Percentiles rank a stretch among this genome's conserved stretches.
phyloP scores from a whole-genome alignment of 35 echinoderm and acorn worm species.

The Hemicentrotus pulcherrimus region DNA sequence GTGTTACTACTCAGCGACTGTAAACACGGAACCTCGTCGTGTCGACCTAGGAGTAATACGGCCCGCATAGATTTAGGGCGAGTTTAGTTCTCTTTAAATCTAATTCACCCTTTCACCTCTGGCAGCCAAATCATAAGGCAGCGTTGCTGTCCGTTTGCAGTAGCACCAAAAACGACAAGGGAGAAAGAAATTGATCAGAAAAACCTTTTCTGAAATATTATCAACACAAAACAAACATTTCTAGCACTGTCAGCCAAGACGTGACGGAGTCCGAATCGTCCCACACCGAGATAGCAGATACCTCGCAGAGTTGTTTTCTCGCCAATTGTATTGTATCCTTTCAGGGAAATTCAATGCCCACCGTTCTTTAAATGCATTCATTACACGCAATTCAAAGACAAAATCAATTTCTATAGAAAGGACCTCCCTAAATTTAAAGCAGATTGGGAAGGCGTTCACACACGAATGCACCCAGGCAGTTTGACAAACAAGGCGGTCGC shows the following conservation, averaged over 20 bases:
- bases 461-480: too few species aligned
- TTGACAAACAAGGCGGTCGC: too few species aligned
- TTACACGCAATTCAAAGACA: too few species aligned
- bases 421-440: neutral
- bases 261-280: neutral
- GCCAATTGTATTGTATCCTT: neutral
- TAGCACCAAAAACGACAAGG: too few species aligned
- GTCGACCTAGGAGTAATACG: neutral
- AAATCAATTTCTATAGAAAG: neutral
- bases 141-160: too few species aligned
- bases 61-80: neutral
- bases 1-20: neutral
- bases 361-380: neutral
- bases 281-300: neutral
- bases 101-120: too few species aligned
- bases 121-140: too few species aligned
- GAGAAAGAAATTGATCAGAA: too few species aligned
- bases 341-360: neutral
- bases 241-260: too few species aligned
- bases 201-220: too few species aligned
- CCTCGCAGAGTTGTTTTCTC: neutral
- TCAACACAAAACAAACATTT: neutral
- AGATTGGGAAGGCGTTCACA: too few species aligned
- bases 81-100: too few species aligned
- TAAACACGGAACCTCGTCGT: neutral